phyloP scores from a whole-genome alignment of 1,140 invertebrate species.

The Diachasmimorpha longicaudata region DNA sequence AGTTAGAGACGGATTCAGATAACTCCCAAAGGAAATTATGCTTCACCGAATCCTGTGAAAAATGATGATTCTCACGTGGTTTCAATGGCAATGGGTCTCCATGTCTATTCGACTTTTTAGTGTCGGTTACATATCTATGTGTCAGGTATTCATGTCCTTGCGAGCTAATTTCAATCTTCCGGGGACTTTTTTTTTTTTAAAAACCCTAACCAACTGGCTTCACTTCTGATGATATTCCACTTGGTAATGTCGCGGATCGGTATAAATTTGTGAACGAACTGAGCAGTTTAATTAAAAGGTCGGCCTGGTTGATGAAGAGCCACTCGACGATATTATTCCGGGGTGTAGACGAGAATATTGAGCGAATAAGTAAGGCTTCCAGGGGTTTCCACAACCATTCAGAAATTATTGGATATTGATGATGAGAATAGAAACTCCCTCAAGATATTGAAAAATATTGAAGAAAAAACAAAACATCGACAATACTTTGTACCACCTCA shows the following conservation, averaged over 20 bases:
- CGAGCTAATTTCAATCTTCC: background rate
- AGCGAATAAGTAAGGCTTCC: background rate
- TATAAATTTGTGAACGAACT: background rate
- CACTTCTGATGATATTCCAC: background rate
- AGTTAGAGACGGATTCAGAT: background rate
- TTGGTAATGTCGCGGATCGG: background rate
- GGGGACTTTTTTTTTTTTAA: background rate
- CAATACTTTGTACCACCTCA: too few species aligned
- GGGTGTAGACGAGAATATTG: background rate
- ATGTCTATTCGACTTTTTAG: background rate
- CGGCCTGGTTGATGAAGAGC: background rate
- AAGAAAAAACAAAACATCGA: too few species aligned
- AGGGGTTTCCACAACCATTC: background rate
- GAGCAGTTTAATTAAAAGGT: background rate
- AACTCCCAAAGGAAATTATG: background rate
- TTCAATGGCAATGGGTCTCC: background rate
- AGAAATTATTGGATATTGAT: background rate
- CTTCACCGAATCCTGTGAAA: background rate
- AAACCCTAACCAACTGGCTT: background rate
- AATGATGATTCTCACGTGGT: background rate
- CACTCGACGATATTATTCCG: background rate
- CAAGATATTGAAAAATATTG: background rate
- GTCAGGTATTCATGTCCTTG: background rate
- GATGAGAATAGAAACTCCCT: background rate
- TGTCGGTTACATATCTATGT: background rate